Evolutionary conservation across 2,113 vertebrate species (phyloP), one percentile per base, ranked within the genome.

Genomic region (Atlantisia rogersi): DNA sequence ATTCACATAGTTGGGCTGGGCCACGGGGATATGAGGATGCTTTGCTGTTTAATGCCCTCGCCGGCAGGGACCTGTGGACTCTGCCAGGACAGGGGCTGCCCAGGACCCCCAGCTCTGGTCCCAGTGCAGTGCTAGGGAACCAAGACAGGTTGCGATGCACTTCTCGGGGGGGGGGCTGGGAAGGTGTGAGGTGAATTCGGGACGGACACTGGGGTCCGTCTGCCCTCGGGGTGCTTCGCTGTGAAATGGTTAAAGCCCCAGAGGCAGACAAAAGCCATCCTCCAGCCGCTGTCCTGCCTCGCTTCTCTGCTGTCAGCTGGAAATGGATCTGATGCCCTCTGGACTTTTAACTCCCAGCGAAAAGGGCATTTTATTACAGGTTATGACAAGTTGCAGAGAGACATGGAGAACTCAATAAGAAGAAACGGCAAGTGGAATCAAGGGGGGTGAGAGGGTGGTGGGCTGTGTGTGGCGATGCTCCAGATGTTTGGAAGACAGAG

Each of bases 271-370:
- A 83, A 94, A 94, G 78, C 31, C 29, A 86, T 95, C 56, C 82
- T 86, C 77, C 55, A 25, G 67, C 92, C 67, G 52, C 94, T 81
- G 87, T 83, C 64, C 67, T 22, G 84, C 93, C 96, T 81, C 92
- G 48, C 69, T 83, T 48, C 94, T 88, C 73, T 32, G 68, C 95
- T 96, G 97, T 98, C 97, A 97, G 96, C 87, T 97, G 97, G 92
- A 98, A 98, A 98, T 97, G 94, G 98, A 98, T 97, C 97, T 94
- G 97, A 97, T 98, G 98, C 94, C 97, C 98, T 97, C 98, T 97
- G 98, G 96, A 97, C 98, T 98, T 98, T 94, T 56, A 96, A 89
- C 96, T 98, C 96, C 79, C 60, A 40, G 86, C 55, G 94, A 96
- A 97, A 91, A 86, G 94, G 97, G 95, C 97, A 94, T 98, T 98